These are phyloP conservation scores for Chloromyia formosa DNA, from an alignment of 2,888 invertebrate species.

Conservation along the genomic window DNA sequence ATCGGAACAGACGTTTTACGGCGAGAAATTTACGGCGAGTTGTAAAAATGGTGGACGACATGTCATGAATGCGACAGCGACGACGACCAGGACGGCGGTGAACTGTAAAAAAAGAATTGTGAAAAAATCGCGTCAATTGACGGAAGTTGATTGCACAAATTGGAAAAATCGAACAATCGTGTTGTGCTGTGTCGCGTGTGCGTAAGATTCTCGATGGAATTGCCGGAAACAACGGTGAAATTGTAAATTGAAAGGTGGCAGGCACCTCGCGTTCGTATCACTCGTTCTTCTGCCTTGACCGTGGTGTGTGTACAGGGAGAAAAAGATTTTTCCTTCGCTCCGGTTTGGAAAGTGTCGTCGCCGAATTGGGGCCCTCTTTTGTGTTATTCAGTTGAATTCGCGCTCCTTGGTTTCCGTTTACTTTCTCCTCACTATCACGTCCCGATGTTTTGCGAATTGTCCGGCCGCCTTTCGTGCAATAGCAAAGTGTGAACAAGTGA, in stretches of 20 bases:
- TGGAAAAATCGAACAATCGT: neutral
- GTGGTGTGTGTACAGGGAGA: neutral
- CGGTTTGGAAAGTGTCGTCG: neutral
- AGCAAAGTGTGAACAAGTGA: slow-evolving; percentile 13
- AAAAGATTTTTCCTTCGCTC: slow-evolving; percentile 22
- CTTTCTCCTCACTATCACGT: neutral
- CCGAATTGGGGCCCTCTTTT: neutral
- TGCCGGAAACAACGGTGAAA: slow-evolving; percentile 22
- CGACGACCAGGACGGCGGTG: slow-evolving; percentile 9
- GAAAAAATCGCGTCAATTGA: slow-evolving; percentile 28
- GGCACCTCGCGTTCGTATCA: no score
- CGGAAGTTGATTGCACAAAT: slow-evolving; percentile 12
- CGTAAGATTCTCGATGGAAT: slow-evolving; percentile 13
- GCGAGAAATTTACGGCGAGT: slow-evolving; percentile 39
- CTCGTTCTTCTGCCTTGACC: neutral
- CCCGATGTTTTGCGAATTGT: neutral
- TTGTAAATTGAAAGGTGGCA: slow-evolving; percentile 24
- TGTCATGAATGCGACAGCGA: slow-evolving; percentile 54
- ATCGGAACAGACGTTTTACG: neutral
- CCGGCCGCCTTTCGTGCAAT: neutral
- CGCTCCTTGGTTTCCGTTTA: neutral
- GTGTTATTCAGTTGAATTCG: neutral
- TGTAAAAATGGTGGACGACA: slow-evolving; percentile 54
- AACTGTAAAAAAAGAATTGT: slow-evolving; percentile 10
- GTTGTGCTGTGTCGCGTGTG: neutral